Base-by-base conservation (phyloP, 2,888 invertebrate species). In the Alloplasta piceator region DNA sequence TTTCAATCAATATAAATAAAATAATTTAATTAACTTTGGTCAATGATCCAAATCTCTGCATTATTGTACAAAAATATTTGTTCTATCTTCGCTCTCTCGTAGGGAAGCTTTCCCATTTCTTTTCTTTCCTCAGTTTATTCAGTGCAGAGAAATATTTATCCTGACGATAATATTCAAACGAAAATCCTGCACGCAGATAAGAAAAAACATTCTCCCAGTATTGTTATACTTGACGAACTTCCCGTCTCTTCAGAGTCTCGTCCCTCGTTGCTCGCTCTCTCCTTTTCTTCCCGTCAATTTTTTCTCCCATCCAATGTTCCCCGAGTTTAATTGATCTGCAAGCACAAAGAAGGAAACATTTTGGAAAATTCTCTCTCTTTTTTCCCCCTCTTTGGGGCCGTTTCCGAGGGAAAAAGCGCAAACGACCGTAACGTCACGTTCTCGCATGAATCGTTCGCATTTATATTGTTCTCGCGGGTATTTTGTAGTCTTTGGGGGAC, bases 401-500 rank as follows among this genome's bases (percentile, higher is more conserved):
- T 1, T 26, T 26, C 3, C 26, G 46, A 48, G 46, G 52, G 46
- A 64, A 38, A 41, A 46, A 39, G 26, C n/a, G 4, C 41, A 56
- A 74, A 79, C 52, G 60, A 43, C 38, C 50, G n/a, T 26, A 68
- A 36, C 4, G 16, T 74, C 43, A 9, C 50, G n/a, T 39, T 67
- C 9, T 50, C 67, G 7, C 14, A 36, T 10, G 64, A 39, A 14
- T 12, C 56, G 56, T 46, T 60, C 14, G 39, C 43, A 14, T 12
- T 66, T 7, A 6, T 43, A 10, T 5, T 70, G 14, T 67, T 41
- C 67, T 52, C 36, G 1, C 12, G 60, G 58, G 48, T 4, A 36
- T 10, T 1, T 52, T 61, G 55, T 16, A 16, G 64, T 64, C 41
- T 56, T 38, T 73, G 48, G 48, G 26, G 26, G 26, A 26, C 1